Percentiles rank a stretch among this genome's conserved stretches.
phyloP scores from a whole-genome alignment of 1,140 invertebrate species.

The Drosophila pallidifrons region DNA sequence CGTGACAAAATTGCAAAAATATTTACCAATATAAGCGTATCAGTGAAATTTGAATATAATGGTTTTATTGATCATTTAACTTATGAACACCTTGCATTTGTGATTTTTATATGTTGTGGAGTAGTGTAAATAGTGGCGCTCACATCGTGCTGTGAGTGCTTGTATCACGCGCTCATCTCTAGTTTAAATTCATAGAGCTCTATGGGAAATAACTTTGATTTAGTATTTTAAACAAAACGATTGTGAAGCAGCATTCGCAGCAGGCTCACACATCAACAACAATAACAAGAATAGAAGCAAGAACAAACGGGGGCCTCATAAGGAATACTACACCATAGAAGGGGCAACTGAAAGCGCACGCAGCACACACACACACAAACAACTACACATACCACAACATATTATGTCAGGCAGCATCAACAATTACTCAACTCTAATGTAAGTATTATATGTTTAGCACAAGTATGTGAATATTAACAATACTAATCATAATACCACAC shows the following conservation, averaged over 20 bases:
- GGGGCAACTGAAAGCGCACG: conserved; percentile 17
- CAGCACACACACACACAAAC: not conserved
- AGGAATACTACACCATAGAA: conserved; percentile 21
- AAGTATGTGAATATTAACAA: not conserved
- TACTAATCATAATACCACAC: not conserved
- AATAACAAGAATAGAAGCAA: no score
- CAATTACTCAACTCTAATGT: conserved; percentile 78
- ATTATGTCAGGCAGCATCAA: conserved; percentile 77
- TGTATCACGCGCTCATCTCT: conserved; percentile 38
- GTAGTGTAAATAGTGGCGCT: no score
- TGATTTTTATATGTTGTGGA: no score
- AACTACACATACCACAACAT: conserved; percentile 2
- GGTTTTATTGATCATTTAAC: no score
- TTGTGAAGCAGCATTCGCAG: conserved; percentile 26
- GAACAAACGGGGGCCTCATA: conserved; percentile 6
- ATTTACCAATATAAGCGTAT: no score
- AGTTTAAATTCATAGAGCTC: conserved; percentile 32
- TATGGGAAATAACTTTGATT: conserved; percentile 43
- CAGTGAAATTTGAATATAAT: no score
- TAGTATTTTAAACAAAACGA: conserved; percentile 41
- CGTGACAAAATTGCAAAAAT: not conserved
- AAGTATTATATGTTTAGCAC: conserved; percentile 34
- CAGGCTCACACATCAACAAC: conserved; percentile 18
- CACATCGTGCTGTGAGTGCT: not conserved
- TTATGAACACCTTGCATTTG: no score